Evolutionary conservation across 2,888 invertebrate species (phyloP), one percentile per base, ranked within the genome.

Genomic region (Zeuzera pyrina): DNA sequence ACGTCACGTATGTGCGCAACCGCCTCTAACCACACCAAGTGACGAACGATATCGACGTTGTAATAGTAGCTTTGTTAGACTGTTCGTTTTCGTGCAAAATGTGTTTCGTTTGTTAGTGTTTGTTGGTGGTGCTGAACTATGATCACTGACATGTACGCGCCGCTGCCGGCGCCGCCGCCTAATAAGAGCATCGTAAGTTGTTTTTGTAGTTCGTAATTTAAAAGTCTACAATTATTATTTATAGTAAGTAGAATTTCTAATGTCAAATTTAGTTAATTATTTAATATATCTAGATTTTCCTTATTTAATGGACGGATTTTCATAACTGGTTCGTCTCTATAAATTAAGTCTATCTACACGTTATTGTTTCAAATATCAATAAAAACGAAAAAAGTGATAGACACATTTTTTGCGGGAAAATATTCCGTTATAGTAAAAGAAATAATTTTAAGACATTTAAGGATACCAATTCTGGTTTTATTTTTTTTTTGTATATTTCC

Each of bases 61-160:
- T 19, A n/a, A 15, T 8, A n/a, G 14, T n/a, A 15, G 15, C 7
- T 15, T 25, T 25, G 25, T 25, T 25, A n/a, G 15, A 28, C 3
- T n/a, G 14, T 28, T 26, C 13, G 28, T 10, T 15, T 28, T 28
- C 5, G 6, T 13, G n/a, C 15, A 15, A 10, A 15, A 15, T 28
- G 28, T 28, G 28, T 8, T 12, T 12, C 32, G 46, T 54, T 31
- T 54, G 54, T 52, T 52, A 63, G 73, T 69, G 66, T 49, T 58
- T 48, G 62, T 66, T 56, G 10, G 15, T 52, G 44, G 54, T 57
- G 57, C 42, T 39, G 49, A 46, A 70, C 57, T 41, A 77, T 83
- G 83, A 83, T 83, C 42, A 81, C 83, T 41, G 83, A 83, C 41
- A 83, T 83, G 79, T 83, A 83, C 51, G 69, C 77, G 71, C 77